Evolutionary conservation across 2,797 vertebrate species (phyloP), one percentile per base, ranked within the genome.

Genomic region (Typhlichthys subterraneus): DNA sequence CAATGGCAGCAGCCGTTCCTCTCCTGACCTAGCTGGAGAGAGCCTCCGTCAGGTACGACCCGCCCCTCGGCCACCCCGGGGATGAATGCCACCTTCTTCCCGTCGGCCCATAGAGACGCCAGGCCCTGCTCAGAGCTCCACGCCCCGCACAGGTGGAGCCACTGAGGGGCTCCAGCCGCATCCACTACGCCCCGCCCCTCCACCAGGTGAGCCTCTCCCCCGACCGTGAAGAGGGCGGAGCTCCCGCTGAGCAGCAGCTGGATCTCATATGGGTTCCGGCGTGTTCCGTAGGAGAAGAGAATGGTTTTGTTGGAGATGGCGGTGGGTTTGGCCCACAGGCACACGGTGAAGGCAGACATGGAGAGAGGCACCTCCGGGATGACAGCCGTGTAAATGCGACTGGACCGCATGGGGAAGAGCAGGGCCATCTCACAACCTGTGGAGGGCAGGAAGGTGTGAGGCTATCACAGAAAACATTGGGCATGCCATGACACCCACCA

Each of bases 391-490:
- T 94, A 96, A 69, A 95, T 97, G 79, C 93, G 94, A 53, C 90
- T 87, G 1, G 98, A 98, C n/a, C 95, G 94, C 95, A 97, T 96
- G 15, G 98, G 97, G 79, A 97, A 98, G 69, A 98, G 91, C 14
- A 99, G 86, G 0, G 94, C 94, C 15, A 88, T 93, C 75, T 98
- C 97, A 68, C 95, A 98, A 48, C 95, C 97, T 99, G 58, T 4
- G 76, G 23, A 72, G 6, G 38, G 38, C 38, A 42, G 9, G 38
- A 42, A 42, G 38, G 38, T 0, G 38, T 42, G 38, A 42, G 38
- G 8, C 38, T 42, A 42, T 9, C 38, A 38, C 38, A 38, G 38
- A 38, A 38, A 9, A 38, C 38, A 38, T 6, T 38, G 38, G 38
- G 38, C 38, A 38, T 38, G 38, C 1, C 38, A 38, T 38, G 38